These are phyloP conservation scores for Onychostruthus taczanowskii DNA, from an alignment of 2,113 vertebrate species.

Conservation along the genomic window DNA sequence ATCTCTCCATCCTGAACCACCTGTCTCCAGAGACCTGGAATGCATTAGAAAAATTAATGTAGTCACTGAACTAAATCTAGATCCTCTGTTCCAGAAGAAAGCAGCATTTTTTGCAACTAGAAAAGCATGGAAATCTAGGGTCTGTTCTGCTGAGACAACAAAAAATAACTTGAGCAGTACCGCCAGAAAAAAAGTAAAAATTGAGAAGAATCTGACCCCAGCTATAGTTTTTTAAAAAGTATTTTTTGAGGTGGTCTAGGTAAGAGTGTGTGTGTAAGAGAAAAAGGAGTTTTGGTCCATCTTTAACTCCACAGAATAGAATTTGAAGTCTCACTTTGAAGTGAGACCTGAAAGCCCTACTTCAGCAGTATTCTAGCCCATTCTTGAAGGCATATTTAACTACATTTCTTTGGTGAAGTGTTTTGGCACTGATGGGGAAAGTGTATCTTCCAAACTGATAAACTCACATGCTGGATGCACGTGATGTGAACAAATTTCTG, in stretches of 20 bases:
- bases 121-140: background rate
- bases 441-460: background rate
- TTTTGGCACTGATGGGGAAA: background rate
- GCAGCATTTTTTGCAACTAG: background rate
- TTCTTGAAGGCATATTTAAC: background rate
- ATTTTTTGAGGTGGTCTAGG: background rate
- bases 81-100: background rate
- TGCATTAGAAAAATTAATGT: constrained; percentile 30
- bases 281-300: background rate
- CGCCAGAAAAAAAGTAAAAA: background rate
- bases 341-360: background rate
- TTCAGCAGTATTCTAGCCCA: background rate
- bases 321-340: background rate
- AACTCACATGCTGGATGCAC: background rate
- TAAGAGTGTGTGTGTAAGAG: background rate
- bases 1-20: background rate
- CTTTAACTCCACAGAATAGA: background rate
- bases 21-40: constrained; percentile 39
- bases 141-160: background rate
- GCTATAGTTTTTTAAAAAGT: background rate
- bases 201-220: background rate
- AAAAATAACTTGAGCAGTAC: background rate
- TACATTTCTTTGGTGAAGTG: background rate
- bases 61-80: background rate
- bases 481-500: background rate